Base-by-base conservation (phyloP, 2,113 vertebrate genomes). In the Ailuropoda melanoleuca region DNA sequence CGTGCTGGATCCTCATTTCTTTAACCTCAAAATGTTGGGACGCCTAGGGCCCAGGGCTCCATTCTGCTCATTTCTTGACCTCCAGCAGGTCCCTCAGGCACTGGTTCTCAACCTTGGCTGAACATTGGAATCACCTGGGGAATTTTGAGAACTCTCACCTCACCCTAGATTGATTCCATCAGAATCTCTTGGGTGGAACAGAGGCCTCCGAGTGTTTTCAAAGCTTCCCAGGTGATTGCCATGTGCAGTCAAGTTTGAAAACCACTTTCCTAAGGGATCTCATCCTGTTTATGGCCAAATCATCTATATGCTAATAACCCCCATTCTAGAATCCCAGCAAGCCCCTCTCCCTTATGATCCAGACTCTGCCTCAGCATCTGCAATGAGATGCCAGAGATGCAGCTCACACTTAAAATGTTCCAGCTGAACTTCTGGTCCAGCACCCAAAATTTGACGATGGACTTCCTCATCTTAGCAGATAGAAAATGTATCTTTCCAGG, bases 71-170 rank as follows among this genome's bases (percentile, higher is more conserved):
- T 9, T 21, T n/a, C 39, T 53, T 26, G 8, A 0, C n/a, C 12
- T n/a, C 60, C 12, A 0, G 1, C 6, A 50, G 24, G 62, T 8
- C n/a, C 58, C 77, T 0, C 0, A 18, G 39, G 10, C 0, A 1
- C 46, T 0, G 34, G 19, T 17, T 18, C 37, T 34, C 58, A 60
- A 2, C 77, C 31, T 7, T 11, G 68, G 26, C 46, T 55, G 21
- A 14, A 5, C 15, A 0, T 5, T 8, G 3, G 50, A 60, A 13
- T 13, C 46, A 6, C 11, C 2, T 3, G 31, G 46, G 39, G 53
- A 48, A 18, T 6, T 37, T 0, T 62, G 72, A 55, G n/a, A 31
- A 13, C 24, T 23, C 43, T 9, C 39, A 17, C 0, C 12, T 17
- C 4, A 0, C 19, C 13, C 0, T 0, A 3, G 56, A 29, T 74